Conservation (phyloP, 2,113 vertebrate genomes). For the Gallinago media region DNA sequence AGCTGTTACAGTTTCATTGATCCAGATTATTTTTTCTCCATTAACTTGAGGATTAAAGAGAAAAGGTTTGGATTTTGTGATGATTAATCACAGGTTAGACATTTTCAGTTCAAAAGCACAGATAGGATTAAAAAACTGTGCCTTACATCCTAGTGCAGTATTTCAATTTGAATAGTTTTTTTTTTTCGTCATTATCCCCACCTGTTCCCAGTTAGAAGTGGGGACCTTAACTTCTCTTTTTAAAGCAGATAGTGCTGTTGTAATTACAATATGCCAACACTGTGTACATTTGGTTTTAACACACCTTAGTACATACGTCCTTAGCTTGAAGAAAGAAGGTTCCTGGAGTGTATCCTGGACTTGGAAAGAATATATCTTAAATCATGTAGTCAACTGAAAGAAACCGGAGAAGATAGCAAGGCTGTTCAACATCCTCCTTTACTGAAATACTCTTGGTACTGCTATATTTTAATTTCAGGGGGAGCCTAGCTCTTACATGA, state of each 20-base stretch:
- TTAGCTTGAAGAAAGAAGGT: background rate
- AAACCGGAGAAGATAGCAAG: constrained; percentile 1
- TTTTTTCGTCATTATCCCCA: constrained; percentile 27
- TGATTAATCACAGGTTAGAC: constrained; percentile 48
- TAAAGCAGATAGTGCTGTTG: background rate
- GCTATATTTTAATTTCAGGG: constrained; percentile 44
- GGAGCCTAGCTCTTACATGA: constrained; percentile 13
- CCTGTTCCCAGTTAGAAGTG: background rate
- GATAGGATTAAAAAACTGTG: constrained; percentile 11
- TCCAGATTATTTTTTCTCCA: constrained; percentile 29
- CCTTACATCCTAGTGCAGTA: background rate
- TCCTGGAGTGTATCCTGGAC: background rate
- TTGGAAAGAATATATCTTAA: background rate
- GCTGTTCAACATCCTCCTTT: constrained; percentile 50
- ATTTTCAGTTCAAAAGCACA: constrained; percentile 1
- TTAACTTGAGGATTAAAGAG: constrained; percentile 30
- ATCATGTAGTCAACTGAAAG: background rate
- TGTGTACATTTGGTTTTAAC: constrained; percentile 3
- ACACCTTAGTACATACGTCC: background rate
- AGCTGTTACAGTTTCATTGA: background rate
- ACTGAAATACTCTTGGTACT: background rate
- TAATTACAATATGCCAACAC: background rate
- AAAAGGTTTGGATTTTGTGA: background rate
- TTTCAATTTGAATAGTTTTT: background rate
- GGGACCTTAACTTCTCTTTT: background rate